Evolutionary conservation across 2,797 vertebrate species (phyloP), one percentile per base, ranked within the genome.

Genomic region (Chromobotia macracanthus): DNA sequence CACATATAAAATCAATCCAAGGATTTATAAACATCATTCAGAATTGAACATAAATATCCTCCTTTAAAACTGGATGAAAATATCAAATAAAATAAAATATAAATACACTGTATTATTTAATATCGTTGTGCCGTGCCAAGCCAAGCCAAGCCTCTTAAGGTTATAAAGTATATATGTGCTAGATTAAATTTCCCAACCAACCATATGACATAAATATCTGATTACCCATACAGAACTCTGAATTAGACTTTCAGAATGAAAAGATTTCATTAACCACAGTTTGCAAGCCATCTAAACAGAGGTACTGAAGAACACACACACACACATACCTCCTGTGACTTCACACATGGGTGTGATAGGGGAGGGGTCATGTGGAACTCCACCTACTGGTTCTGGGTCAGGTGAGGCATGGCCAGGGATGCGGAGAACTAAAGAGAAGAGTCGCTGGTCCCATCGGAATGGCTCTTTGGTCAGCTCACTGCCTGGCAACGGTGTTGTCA

Each of bases 291-390:
- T 55, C 53, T 44, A 44, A 60, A 31, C 21, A 25, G 25, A 65
- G 35, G 38, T 18, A 64, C 18, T 41, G 3, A 64, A 64, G 1
- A 19, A 38, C 5, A 75, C 4, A 21, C 46, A 35, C 15, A 63
- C 2, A 9, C 56, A 31, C 50, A 31, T 80, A 96, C 97, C 97
- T 92, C 97, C 97, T 5, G 97, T 98, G 83, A 98, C 97, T 88
- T 99, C 97, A 60, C 97, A 98, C 97, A 98, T 99, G 6, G 97
- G 96, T 13, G 97, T 98, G 90, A 99, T 97, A 46, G 96, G 95
- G 2, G 97, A 99, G 51, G 97, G 95, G 81, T 98, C 97, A 0
- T 94, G 90, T 0, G 95, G 97, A 64, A 99, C 96, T 0, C 95
- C 94, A 0, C 94, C 94, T 65, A 95, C 83, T 78, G 95, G 95